Base-by-base conservation (phyloP, 1,140 invertebrate genomes). In the Stenopsyche tienmushanensis region DNA sequence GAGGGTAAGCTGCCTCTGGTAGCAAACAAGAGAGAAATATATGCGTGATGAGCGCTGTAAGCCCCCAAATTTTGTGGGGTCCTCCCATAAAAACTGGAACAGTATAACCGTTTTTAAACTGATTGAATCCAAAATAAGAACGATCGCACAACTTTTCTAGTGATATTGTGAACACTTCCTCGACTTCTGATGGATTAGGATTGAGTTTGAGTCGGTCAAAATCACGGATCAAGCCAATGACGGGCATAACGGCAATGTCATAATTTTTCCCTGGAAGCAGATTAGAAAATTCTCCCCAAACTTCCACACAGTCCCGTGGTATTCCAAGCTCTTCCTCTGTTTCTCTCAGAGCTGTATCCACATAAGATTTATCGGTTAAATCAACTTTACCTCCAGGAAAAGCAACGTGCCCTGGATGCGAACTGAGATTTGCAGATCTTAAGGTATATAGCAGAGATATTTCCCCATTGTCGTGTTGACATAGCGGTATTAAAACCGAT, bases 351-450 rank as follows among this genome's bases (percentile, higher is more conserved):
- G 94, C 94, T n/a, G 94, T 92, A 26, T 88, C 81, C 24, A 86
- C 77, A 0, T 85, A 74, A 72, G 77, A 79, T 42, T 73, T 73
- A 73, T 95, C 93, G 1, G 73, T 76, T 0, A 81, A 73, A 70
- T 96, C 92, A 58, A 83, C 79, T 78, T 89, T 90, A 2, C 94
- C 94, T 45, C 94, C 94, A 1, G 94, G 94, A 83, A 97, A 97
- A 45, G 91, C 91, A n/a, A 95, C 88, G 80, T 97, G 91, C 1
- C 92, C 88, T 64, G 86, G 82, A 73, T 96, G 91, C 2, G 81
- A 83, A 64, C 83, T 86, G 23, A 97, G 75, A 71, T 86, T 84
- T 3, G 80, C 76, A 0, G 92, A 93, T 39, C 95, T 80, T 8
- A 94, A 75, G 0, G 93, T 97, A 71, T 93, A 95, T 0, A 97